Evolutionary conservation across 2,797 vertebrate genomes (phyloP), one percentile per base, ranked within the genome.

Genomic region (Pyrocephalus nanus): DNA sequence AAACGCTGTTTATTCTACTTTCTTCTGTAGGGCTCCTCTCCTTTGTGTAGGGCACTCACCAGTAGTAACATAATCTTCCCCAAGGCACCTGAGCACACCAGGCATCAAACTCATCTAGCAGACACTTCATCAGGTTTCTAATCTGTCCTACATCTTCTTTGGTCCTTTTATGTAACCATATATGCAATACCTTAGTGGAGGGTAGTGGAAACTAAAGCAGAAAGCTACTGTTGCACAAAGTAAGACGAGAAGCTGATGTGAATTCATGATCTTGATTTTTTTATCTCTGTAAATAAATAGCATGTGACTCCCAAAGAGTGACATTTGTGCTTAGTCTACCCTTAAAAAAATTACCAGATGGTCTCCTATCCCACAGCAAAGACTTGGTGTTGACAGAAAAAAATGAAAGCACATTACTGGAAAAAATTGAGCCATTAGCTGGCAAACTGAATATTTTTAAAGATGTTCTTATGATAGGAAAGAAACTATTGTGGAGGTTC

Each of bases 341-440:
- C 91, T 82, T 88, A 90, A 86, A 96, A 95, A 91, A 78, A 76
- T 15, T 93, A 94, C 87, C 95, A 96, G 94, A 95, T 95, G 90
- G 95, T 94, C 60, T 92, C 32, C 80, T 96, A 87, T 77, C 80
- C 93, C 83, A 90, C 77, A 77, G 90, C n/a, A 84, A 67, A 82
- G 74, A 85, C 29, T 67, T 47, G 42, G 71, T 94, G 86, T 71
- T 96, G 86, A 90, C 77, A 95, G 78, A 70, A 76, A 85, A 71
- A 78, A 93, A 36, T 6, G 36, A 85, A 93, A 92, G 70, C 11
- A 22, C 42, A 53, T 72, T 85, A 67, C 20, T 76, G 82, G 80
- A 66, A 83, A 86, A 95, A 74, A 8, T 1, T 0, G 65, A 91
- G 48, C 48, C 70, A 90, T 81, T 84, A 90, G 62, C 61, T 86